A percentile compares a stretch with the other conserved stretches of the same genome.
phyloP scores from a whole-genome alignment of 2,888 invertebrate species.

The Melangyna quadrimaculata region DNA sequence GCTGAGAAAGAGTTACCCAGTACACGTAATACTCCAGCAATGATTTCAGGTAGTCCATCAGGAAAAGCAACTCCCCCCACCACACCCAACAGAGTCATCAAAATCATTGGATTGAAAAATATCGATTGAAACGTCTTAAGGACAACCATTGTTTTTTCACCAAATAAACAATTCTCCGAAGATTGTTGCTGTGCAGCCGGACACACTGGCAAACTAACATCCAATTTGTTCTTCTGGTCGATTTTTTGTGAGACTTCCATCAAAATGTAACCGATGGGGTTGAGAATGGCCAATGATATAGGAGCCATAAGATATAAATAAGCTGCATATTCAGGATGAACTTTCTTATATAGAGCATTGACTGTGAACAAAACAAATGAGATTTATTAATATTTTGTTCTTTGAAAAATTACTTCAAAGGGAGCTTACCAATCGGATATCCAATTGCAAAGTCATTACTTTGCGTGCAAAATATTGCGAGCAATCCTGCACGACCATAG shows the following conservation, averaged over 20 bases:
- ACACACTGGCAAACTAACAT: constrained; percentile 75
- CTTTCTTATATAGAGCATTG: constrained; percentile 90
- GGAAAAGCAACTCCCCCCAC: constrained; percentile 91
- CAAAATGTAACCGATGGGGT: constrained; percentile 94
- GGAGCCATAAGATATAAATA: constrained; percentile 97
- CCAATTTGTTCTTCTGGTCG: constrained; percentile 77
- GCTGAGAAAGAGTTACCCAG: constrained; percentile 95
- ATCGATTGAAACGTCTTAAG: constrained; percentile 86
- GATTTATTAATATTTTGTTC: not conserved
- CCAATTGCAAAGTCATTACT: constrained; percentile 99
- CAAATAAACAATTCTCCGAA: constrained; percentile 75
- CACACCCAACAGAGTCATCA: constrained; percentile 96
- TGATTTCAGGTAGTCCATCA: constrained; percentile 88
- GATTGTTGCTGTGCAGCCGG: constrained; percentile 76
- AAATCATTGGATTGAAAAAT: constrained; percentile 92
- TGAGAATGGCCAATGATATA: constrained; percentile 94
- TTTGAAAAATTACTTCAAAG: not conserved
- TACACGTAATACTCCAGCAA: constrained; percentile 89
- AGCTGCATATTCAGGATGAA: constrained; percentile 93
- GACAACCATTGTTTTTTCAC: constrained; percentile 76
- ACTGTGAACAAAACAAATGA: constrained; percentile 82
- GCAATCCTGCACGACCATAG: constrained; percentile 92
- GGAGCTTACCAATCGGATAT: constrained; percentile 89
- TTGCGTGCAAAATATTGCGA: constrained; percentile 97
- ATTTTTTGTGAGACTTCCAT: constrained; percentile 88